A percentile compares a stretch with the other conserved stretches of the same genome.
Evolutionary conservation across 1,140 invertebrate genomes (phyloP).

Genomic region (Medauroidea extradentata): DNA sequence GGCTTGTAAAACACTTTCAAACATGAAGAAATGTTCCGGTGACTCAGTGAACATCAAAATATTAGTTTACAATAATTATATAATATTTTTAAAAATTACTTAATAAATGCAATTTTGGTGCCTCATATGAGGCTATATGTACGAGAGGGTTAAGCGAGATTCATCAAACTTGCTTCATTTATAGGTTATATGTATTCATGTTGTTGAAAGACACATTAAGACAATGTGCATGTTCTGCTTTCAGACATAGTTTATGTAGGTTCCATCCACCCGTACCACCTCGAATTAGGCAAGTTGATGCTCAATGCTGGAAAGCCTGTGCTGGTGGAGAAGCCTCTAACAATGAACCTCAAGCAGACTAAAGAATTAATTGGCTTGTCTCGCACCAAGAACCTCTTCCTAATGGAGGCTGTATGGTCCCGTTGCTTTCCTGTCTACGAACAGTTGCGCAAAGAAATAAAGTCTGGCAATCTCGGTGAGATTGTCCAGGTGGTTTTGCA

Average conservation of each 20-base stretch:
- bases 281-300: conserved; percentile 59
- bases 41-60: too few species aligned
- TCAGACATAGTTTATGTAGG: conserved; percentile 78
- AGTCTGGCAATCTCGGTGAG: conserved; percentile 63
- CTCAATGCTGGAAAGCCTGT: conserved; percentile 73
- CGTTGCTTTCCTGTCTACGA: conserved; percentile 73
- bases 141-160: too few species aligned
- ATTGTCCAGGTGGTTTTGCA: conserved; percentile 58
- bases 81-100: too few species aligned
- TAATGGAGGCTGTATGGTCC: conserved; percentile 86
- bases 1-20: too few species aligned
- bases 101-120: too few species aligned
- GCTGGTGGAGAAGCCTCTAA: conserved; percentile 80
- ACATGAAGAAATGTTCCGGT: too few species aligned
- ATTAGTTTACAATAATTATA: too few species aligned
- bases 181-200: too few species aligned
- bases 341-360: conserved; percentile 63
- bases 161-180: too few species aligned
- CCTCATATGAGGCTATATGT: too few species aligned
- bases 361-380: conserved; percentile 55
- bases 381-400: conserved; percentile 59
- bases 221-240: too few species aligned
- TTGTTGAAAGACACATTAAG: too few species aligned
- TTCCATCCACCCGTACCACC: conserved; percentile 64
- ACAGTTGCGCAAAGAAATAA: conserved; percentile 55